Base-by-base conservation (phyloP, 2,888 invertebrate genomes). In the Cyclophora punctaria region DNA sequence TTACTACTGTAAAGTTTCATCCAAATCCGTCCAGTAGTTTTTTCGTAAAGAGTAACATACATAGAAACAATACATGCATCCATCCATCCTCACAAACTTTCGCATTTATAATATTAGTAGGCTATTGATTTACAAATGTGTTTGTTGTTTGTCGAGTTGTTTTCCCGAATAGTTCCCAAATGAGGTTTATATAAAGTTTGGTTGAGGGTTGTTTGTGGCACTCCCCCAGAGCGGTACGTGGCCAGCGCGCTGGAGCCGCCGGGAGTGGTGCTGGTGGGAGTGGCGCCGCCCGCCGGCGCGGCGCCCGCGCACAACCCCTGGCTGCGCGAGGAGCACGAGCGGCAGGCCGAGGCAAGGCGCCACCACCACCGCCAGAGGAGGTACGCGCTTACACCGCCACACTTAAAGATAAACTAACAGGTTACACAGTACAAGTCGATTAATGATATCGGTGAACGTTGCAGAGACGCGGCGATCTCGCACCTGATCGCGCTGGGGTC, bases 241-340 rank as follows among this genome's bases (percentile, higher is more conserved):
- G 93, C 95, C 48, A 93, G 94, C 69, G 90, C 92, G 47, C 83
- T 92, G 63, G 94, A 94, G 75, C 93, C 93, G 7, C 93, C 93
- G 0, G 44, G 92, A 93, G 64, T 51, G 46, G 93, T 94, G 67
- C 91, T 92, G 35, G 93, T 93, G 73, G 92, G 93, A n/a, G n/a
- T n/a, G 80, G 81, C 89, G 3, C 58, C 60, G 49, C 60, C 57
- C 35, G 60, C 58, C 52, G 62, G 45, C 47, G 55, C 51, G 56
- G 49, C 71, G 69, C 44, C 74, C 73, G 57, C 68, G 68, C 89
- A 92, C 65, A 96, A 95, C 89, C 97, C 97, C 2, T 98, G 98
- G 98, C 96, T 97, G 69, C 90, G 97, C 35, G 98, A 98, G 85
- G 97, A 97, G 78, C 93, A 95, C 65, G 98, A 98, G 86, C 93